Percentiles rank a stretch among this genome's conserved stretches.
phyloP scores from a whole-genome alignment of 2,797 vertebrate genomes.

The Vipera ursinii region DNA sequence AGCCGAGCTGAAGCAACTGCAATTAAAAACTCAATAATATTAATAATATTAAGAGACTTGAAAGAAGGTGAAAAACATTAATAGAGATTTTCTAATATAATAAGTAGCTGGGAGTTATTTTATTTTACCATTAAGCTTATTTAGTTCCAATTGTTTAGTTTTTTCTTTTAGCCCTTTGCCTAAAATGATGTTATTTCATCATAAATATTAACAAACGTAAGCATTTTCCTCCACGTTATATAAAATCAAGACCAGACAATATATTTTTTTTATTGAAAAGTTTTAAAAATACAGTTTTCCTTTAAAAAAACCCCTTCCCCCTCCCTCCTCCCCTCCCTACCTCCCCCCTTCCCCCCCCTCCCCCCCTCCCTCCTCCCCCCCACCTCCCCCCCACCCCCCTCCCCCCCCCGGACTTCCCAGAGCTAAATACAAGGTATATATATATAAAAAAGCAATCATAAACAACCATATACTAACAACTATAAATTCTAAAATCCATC shows the following conservation, averaged over 20 bases:
- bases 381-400: no score
- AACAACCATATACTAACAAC: no score
- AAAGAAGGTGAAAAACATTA: constrained; percentile 39
- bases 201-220: neutral
- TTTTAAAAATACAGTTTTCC: no score
- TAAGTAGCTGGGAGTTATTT: neutral
- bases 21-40: constrained; percentile 67
- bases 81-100: constrained; percentile 14
- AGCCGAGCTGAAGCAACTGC: constrained; percentile 89
- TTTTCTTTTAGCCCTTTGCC: neutral
- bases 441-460: no score
- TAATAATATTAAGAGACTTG: constrained; percentile 6
- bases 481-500: no score
- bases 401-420: no score
- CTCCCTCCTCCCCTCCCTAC: no score
- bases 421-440: no score
- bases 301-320: no score
- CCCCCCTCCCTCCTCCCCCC: no score
- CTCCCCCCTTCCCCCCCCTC: no score
- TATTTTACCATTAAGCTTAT: neutral
- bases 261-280: no score
- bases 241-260: neutral
- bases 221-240: neutral
- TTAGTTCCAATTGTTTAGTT: neutral
- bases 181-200: neutral